Base-by-base conservation (phyloP, 2,113 vertebrate species). In the Myiopsitta monachus region DNA sequence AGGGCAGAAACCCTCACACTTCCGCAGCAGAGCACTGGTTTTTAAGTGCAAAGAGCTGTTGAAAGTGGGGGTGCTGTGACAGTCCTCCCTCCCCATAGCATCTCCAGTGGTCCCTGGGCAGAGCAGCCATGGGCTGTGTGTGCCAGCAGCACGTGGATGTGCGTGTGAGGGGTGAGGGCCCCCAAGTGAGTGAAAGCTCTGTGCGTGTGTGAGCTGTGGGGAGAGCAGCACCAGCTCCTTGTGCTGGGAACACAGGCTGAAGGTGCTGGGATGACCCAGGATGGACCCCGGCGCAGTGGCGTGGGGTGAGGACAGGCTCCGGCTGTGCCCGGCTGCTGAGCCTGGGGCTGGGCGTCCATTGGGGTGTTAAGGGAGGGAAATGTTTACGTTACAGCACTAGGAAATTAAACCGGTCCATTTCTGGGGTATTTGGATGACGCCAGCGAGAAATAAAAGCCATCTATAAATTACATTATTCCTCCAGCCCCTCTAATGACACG, bases 401-500 rank as follows among this genome's bases (percentile, higher is more conserved):
- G 90, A 94, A 91, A 96, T 96, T 81, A 97, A 87, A 86, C 10
- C 0, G 9, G 76, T 83, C 95, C 41, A 36, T 96, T 95, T 83
- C 88, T 69, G 83, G 76, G 68, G 43, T 92, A 83, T 83, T 94
- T 90, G 81, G 95, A 88, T 96, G 93, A 96, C 39, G 92, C 86
- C 83, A 88, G 92, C 3, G 6, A 90, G 94, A 92, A 95, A 87
- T 96, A 88, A 96, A 96, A 96, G 94, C 90, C 61, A 47, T 74
- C 93, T 66, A 90, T 95, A 96, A 96, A 96, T 96, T 43, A 75
- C 90, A 81, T 89, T 85, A 86, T 83, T 92, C 49, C 72, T 93
- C 64, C 55, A 83, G 49, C 75, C 91, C 72, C 87, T 43, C 68
- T 96, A 90, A 96, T 91, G 86, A 81, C 83, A 92, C 8, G 24